Evolutionary conservation across 1,140 invertebrate species (phyloP), one percentile per base, ranked within the genome.

Genomic region (Thaumetopoea pityocampa): DNA sequence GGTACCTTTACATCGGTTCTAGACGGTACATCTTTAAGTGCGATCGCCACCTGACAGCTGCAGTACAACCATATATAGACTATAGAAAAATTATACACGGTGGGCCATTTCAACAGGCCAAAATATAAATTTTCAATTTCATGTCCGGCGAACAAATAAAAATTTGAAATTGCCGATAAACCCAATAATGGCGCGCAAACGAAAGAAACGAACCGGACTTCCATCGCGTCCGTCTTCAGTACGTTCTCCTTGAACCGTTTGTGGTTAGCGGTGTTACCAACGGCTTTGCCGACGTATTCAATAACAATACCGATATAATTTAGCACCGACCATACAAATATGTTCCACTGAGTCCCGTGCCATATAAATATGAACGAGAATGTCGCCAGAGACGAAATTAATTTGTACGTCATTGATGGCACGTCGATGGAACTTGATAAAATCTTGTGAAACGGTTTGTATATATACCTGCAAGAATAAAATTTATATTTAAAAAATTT

Each of bases 361-460:
- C 96, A 98, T 22, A 95, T 65, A 63, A 92, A 96, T 1, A 98
- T 91, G 82, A 97, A 98, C 8, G 84, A 55, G 73, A 98, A 98
- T 50, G 93, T 95, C 1, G 91, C 50, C 8, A 94, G 88, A 8
- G 94, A 95, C 7, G 92, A 92, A 11, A 91, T 55, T 0, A 95
- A 59, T 74, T 92, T 93, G 40, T 86, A 81, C 1, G 69, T 27
- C 11, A 87, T 55, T 2, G 85, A 85, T n/a, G 77, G 70, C 28
- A 81, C 54, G 30, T 79, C 86, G 11, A 57, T 45, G 51, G 81
- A 43, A 29, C 53, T 54, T 26, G 57, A 53, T 27, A 77, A 50
- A 17, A 32, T 40, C 36, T 38, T 67, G 68, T 89, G 85, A 23
- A 89, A 52, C 18, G 95, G 94, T 34, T 92, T 86, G 67, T 97